phyloP scores from a whole-genome alignment of 2,888 invertebrate species.

The Drosophila melanocephala region DNA sequence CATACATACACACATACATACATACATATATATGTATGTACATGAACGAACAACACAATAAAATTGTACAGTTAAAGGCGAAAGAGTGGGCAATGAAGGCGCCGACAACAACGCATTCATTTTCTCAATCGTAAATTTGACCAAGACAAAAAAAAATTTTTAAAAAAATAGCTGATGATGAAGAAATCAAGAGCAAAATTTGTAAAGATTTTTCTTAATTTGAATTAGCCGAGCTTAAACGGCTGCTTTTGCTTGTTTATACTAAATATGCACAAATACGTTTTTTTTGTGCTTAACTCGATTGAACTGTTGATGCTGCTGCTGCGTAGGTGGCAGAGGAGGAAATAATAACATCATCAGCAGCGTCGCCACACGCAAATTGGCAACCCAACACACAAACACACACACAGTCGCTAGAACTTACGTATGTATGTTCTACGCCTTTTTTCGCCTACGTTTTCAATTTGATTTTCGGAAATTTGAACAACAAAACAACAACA shows the following conservation, averaged over 20 bases:
- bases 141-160: constrained; percentile 18
- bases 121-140: constrained; percentile 36
- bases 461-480: constrained; percentile 72
- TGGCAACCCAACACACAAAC: constrained; percentile 60
- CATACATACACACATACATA: constrained; percentile 53
- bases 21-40: constrained; percentile 10
- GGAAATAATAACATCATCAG: constrained; percentile 37
- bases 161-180: not conserved
- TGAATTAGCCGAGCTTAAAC: constrained; percentile 76
- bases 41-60: constrained; percentile 12
- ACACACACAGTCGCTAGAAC: constrained; percentile 17
- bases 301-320: constrained; percentile 44
- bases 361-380: constrained; percentile 51
- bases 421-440: constrained; percentile 38
- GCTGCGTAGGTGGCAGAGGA: constrained; percentile 56
- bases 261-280: constrained; percentile 22
- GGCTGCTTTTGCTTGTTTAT: constrained; percentile 42
- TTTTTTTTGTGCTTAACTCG: constrained; percentile 23
- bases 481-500: constrained; percentile 65
- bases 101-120: constrained; percentile 31
- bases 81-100: constrained; percentile 51
- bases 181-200: constrained; percentile 19
- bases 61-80: constrained; percentile 58
- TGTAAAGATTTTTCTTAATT: constrained; percentile 38
- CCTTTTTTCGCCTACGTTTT: constrained; percentile 77